phyloP scores from a whole-genome alignment of 2,888 invertebrate species.

The Lordiphosa andalusiaca region DNA sequence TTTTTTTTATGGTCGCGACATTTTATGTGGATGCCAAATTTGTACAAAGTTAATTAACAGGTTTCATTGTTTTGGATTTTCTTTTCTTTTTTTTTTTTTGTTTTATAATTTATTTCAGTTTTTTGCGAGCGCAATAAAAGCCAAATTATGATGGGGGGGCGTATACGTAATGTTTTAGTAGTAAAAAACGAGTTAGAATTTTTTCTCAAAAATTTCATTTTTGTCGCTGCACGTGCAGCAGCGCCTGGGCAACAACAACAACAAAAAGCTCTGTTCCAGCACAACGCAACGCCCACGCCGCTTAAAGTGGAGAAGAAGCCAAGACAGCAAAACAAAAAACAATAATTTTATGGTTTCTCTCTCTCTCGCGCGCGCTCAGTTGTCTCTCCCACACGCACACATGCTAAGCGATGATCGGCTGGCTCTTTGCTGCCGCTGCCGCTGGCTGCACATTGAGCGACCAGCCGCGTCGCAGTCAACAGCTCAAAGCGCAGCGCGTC shows the following conservation, averaged over 20 bases:
- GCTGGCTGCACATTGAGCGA: conserved; percentile 40
- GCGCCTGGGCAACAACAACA: background rate
- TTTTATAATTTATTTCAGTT: conserved; percentile 17
- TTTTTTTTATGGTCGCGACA: conserved; percentile 45
- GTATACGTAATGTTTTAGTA: conserved; percentile 56
- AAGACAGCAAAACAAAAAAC: conserved; percentile 1
- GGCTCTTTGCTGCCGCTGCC: conserved; percentile 4
- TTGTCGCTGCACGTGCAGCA: conserved; percentile 52
- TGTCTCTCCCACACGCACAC: background rate
- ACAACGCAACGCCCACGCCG: conserved; percentile 6
- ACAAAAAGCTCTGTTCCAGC: background rate
- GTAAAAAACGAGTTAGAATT: conserved; percentile 36
- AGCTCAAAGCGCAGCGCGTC: conserved; percentile 68
- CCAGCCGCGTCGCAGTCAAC: conserved; percentile 61
- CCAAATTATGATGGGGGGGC: conserved; percentile 55
- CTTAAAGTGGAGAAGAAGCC: conserved; percentile 9
- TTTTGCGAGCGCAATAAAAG: conserved; percentile 29
- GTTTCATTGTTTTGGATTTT: conserved; percentile 60
- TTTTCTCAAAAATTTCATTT: conserved; percentile 3
- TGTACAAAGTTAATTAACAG: conserved; percentile 64
- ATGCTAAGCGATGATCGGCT: background rate
- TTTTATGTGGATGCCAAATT: conserved; percentile 58
- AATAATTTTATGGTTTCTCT: conserved; percentile 2
- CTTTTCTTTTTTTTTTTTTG: conserved; percentile 31
- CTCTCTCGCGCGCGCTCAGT: conserved; percentile 2